Conservation (phyloP, 2,113 vertebrate species). For the Orcinus orca region DNA sequence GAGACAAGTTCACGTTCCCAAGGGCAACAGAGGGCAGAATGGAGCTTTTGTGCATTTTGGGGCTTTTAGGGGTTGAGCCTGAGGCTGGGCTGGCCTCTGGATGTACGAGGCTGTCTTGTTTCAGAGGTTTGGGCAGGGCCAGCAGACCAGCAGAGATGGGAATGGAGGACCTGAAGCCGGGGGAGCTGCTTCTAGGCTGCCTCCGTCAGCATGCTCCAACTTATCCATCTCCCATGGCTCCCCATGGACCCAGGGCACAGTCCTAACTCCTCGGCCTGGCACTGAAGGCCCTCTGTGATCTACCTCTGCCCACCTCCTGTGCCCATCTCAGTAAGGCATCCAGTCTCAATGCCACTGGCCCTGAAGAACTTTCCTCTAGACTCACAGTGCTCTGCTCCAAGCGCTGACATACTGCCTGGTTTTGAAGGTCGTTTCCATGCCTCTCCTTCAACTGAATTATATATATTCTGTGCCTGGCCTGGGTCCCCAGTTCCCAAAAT, state of each 20-base stretch:
- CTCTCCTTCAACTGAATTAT: background rate
- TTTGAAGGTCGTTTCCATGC: background rate
- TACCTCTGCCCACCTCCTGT: background rate
- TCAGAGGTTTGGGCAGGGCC: background rate
- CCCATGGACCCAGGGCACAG: background rate
- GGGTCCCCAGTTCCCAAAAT: background rate
- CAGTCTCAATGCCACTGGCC: background rate
- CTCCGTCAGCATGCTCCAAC: rapidly evolving
- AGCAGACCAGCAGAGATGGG: background rate
- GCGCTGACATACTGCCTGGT: background rate
- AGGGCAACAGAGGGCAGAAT: background rate
- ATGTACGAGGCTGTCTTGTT: background rate
- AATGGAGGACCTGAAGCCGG: background rate
- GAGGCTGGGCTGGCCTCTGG: background rate
- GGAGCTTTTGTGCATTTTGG: background rate
- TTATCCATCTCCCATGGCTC: background rate
- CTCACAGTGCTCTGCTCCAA: background rate
- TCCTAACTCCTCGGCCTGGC: background rate
- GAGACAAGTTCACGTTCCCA: background rate
- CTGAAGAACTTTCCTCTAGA: background rate
- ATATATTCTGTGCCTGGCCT: background rate
- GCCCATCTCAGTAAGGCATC: background rate
- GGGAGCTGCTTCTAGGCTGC: background rate
- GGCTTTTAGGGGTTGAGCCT: background rate
- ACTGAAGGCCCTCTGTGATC: background rate